phyloP scores from a whole-genome alignment of 2,797 vertebrate genomes.

The Gambusia yucatana region DNA sequence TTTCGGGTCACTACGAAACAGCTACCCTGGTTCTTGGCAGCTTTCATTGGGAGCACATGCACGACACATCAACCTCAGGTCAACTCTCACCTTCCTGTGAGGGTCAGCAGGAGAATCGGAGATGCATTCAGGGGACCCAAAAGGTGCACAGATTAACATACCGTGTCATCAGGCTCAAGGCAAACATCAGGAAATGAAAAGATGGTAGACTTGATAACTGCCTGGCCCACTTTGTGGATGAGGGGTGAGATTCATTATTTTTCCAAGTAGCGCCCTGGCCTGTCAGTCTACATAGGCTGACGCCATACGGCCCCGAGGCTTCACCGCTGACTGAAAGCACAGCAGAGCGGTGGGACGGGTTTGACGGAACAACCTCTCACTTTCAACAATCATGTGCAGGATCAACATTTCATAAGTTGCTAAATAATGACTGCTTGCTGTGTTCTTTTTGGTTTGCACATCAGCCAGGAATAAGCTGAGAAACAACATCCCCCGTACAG shows the following conservation, averaged over 20 bases:
- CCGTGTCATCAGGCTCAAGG: slow-evolving; percentile 27
- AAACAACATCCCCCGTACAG: slow-evolving; percentile 7
- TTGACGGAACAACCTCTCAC: slow-evolving; percentile 10
- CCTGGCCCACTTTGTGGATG: slow-evolving; percentile 45
- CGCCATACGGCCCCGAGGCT: slow-evolving; percentile 32
- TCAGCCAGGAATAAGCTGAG: not conserved
- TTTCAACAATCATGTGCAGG: not conserved
- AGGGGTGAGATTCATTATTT: slow-evolving; percentile 59
- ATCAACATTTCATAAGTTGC: slow-evolving; percentile 4
- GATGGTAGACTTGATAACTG: slow-evolving; percentile 46
- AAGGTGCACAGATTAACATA: slow-evolving; percentile 35
- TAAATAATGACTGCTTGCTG: not conserved
- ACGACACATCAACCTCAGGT: not conserved
- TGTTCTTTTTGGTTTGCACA: not conserved
- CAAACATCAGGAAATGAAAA: slow-evolving; percentile 61
- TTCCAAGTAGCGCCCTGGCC: slow-evolving; percentile 28
- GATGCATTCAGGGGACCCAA: slow-evolving; percentile 50
- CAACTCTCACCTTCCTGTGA: slow-evolving; percentile 1
- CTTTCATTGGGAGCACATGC: slow-evolving; percentile 17
- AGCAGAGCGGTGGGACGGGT: slow-evolving; percentile 41
- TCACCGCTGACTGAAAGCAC: slow-evolving; percentile 1
- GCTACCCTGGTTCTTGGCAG: slow-evolving; percentile 54
- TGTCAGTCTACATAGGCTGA: slow-evolving; percentile 28
- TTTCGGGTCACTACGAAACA: not conserved
- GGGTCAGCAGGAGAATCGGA: slow-evolving; percentile 53